These are phyloP conservation scores for Anguilla anguilla DNA, from an alignment of 2,797 vertebrate species.

Conservation along the genomic window DNA sequence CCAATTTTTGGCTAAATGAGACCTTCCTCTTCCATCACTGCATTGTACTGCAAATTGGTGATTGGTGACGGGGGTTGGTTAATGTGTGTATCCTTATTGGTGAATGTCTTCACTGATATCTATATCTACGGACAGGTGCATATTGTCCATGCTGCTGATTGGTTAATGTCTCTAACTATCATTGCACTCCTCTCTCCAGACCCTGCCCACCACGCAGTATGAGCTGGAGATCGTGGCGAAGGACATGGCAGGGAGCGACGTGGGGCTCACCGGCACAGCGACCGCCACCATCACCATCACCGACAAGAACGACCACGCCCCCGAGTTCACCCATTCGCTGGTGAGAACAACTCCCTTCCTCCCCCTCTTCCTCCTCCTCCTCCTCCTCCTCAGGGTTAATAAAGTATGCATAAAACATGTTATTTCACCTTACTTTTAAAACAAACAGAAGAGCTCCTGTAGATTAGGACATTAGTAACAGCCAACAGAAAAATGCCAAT, in stretches of 20 bases:
- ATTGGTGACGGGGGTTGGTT: background rate
- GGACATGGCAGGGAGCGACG: constrained; percentile 93
- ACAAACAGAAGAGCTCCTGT: background rate
- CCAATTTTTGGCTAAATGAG: no score
- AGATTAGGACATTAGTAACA: background rate
- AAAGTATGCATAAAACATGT: background rate
- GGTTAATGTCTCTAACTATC: constrained; percentile 22
- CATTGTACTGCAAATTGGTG: background rate
- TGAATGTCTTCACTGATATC: background rate
- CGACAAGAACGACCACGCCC: constrained; percentile 95
- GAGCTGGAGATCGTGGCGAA: constrained; percentile 94
- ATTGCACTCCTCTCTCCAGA: constrained; percentile 68
- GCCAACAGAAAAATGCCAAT: background rate
- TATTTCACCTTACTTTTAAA: background rate
- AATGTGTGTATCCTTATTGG: background rate
- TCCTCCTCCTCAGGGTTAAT: background rate
- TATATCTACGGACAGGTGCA: background rate
- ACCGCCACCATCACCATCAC: constrained; percentile 94
- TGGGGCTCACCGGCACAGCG: constrained; percentile 90
- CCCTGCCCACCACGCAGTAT: constrained; percentile 89
- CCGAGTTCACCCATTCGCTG: constrained; percentile 88
- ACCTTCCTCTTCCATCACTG: background rate
- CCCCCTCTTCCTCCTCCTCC: background rate
- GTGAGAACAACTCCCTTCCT: constrained; percentile 47
- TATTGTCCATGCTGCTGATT: constrained; percentile 38